Evolutionary conservation across 2,797 vertebrate genomes (phyloP), one percentile per base, ranked within the genome.

Genomic region (Pseudopleuronectes americanus): DNA sequence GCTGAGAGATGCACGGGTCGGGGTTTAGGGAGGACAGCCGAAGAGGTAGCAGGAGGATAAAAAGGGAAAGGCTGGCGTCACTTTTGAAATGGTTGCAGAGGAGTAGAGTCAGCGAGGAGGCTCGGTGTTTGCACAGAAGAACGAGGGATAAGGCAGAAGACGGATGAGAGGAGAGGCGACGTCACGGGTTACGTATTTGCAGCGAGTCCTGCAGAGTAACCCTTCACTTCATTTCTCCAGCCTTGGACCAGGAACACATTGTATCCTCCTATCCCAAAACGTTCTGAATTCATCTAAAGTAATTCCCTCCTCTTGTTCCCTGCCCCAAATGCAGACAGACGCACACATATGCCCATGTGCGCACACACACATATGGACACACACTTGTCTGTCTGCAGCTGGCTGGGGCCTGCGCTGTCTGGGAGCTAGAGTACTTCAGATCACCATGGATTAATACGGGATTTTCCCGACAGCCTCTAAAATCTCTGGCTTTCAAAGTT

Each of bases 401-500:
- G 79, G 77, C 79, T 66, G 66, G 65, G 52, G 75, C 77, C 70
- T 68, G 71, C n/a, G 1, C 74, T 71, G 84, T 85, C 86, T 84
- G 76, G 71, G 67, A 65, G 82, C 58, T 77, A 68, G 83, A 84
- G 70, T 70, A 80, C 73, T 80, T 83, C 74, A 79, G 76, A 89
- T 88, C 85, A 87, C 66, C 69, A 49, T 87, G 85, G 88, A 90
- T 92, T 92, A 91, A 73, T 76, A 64, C 76, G 84, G 83, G 90
- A 89, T 93, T 89, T 90, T 88, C 83, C 72, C 79, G 76, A 65
- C 74, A 76, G 74, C 79, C 71, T 70, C 65, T 77, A 47, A 90
- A 91, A 92, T 85, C 85, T 86, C 80, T 76, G 75, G 83, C 83
- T 89, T 89, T 89, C 75, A 90, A 86, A 79, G 21, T 86, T 89